These are phyloP conservation scores for Tetheella fluctuosa DNA, from an alignment of 2,888 invertebrate genomes.

Conservation along the genomic window DNA sequence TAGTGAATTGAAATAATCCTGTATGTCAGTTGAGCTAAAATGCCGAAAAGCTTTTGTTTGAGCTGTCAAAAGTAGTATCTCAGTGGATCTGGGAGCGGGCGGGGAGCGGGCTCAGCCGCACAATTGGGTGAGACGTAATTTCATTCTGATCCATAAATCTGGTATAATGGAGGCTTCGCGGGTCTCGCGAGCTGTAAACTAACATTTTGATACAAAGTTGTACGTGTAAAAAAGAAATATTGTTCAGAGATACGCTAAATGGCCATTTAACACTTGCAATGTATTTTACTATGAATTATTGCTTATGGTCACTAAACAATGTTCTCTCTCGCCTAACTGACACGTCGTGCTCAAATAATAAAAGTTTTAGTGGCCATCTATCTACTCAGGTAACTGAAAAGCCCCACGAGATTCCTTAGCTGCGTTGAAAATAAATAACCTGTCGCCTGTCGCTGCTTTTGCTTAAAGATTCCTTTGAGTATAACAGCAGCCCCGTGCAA, in stretches of 20 bases:
- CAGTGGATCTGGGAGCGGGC: not conserved
- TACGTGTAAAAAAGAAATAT: not conserved
- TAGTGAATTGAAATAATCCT: too few relatives aligned
- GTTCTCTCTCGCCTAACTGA: not conserved
- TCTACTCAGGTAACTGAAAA: too few relatives aligned
- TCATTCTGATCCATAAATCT: slow-evolving; percentile 8
- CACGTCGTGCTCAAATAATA: not conserved
- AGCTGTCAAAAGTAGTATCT: not conserved
- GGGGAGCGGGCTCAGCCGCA: not conserved
- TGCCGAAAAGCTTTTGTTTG: not conserved
- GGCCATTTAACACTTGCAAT: not conserved
- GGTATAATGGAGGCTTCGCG: not conserved
- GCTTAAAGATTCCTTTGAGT: too few relatives aligned
- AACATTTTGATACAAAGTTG: not conserved
- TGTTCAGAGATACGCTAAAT: not conserved
- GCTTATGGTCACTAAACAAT: not conserved
- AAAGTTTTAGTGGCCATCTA: too few relatives aligned
- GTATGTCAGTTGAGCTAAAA: too few relatives aligned
- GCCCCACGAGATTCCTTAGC: too few relatives aligned
- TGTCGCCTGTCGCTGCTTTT: too few relatives aligned
- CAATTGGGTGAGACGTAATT: not conserved
- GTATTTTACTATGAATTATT: not conserved
- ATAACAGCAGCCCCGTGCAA: too few relatives aligned
- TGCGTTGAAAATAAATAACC: too few relatives aligned
- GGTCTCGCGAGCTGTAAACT: not conserved